These are phyloP conservation scores for Formica aserva DNA, from an alignment of 2,888 invertebrate species.

Conservation along the genomic window DNA sequence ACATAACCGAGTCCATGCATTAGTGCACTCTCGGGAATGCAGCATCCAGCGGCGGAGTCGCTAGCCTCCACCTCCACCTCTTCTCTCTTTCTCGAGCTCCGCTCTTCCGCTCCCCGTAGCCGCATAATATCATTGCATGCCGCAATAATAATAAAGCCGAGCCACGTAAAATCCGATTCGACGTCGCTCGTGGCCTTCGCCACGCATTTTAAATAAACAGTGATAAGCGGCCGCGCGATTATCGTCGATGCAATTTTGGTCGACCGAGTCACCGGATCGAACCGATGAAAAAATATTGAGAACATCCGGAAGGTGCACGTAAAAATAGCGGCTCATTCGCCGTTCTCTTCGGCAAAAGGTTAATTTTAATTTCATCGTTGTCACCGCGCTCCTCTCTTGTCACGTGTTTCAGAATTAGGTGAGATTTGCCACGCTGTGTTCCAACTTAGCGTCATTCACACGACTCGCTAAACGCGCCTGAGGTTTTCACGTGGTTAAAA, in stretches of 20 bases:
- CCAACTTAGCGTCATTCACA: background rate
- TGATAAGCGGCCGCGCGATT: slow-evolving; percentile 13
- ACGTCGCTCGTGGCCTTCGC: background rate
- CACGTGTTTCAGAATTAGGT: background rate
- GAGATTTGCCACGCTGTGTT: background rate
- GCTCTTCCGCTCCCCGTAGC: slow-evolving; percentile 29
- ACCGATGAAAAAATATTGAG: background rate
- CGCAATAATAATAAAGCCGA: slow-evolving; percentile 41
- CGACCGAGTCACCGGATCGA: background rate
- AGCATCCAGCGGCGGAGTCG: slow-evolving; percentile 41
- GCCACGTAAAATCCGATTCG: slow-evolving; percentile 24
- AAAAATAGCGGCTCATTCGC: background rate
- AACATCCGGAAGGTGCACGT: background rate
- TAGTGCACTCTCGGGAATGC: slow-evolving; percentile 43
- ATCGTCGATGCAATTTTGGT: background rate
- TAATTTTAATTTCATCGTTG: slow-evolving; percentile 14
- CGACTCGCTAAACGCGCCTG: background rate
- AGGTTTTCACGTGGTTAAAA: background rate
- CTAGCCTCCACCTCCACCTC: background rate
- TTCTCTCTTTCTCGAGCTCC: background rate
- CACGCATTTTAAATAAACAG: background rate
- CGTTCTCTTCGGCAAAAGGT: background rate
- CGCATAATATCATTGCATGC: slow-evolving; percentile 22
- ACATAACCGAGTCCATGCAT: slow-evolving; percentile 48
- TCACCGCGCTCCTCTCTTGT: background rate